Percentiles rank a stretch among this genome's conserved stretches.
phyloP scores from a whole-genome alignment of 2,113 vertebrate genomes.

The Corydoras maculifer region DNA sequence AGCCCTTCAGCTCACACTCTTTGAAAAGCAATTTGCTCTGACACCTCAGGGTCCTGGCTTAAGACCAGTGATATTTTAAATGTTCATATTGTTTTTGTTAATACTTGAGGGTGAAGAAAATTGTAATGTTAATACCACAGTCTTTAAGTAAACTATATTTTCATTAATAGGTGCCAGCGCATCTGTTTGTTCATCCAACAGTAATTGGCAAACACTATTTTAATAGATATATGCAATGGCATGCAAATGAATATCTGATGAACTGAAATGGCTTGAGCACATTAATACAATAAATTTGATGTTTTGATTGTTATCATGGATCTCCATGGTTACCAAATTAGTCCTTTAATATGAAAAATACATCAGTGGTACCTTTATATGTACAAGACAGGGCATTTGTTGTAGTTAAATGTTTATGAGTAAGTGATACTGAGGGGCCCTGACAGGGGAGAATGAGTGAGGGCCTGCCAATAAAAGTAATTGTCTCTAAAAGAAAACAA shows the following conservation, averaged over 20 bases:
- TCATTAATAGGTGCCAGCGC: neutral
- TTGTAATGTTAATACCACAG: too few species aligned
- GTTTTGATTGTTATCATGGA: too few species aligned
- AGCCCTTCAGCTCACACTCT: conserved; percentile 9
- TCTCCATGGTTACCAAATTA: too few species aligned
- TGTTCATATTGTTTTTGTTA: conserved; percentile 1
- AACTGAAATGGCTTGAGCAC: too few species aligned
- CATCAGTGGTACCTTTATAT: too few species aligned
- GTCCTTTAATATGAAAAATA: too few species aligned
- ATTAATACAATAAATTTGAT: too few species aligned
- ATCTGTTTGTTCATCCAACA: neutral
- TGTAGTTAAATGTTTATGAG: conserved; percentile 36
- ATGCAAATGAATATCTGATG: too few species aligned
- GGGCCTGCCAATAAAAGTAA: conserved; percentile 47
- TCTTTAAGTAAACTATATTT: neutral
- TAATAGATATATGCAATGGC: too few species aligned
- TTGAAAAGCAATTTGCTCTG: conserved; percentile 33
- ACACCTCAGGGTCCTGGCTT: conserved; percentile 21
- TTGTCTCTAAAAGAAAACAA: conserved; percentile 40
- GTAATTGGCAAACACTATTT: too few species aligned
- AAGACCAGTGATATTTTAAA: conserved; percentile 8
- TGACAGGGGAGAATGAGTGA: conserved; percentile 34
- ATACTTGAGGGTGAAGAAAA: neutral
- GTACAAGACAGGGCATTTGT: conserved; percentile 3
- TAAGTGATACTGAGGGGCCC: conserved; percentile 27